phyloP scores from a whole-genome alignment of 2,888 invertebrate species.

The Epinotia nisella region DNA sequence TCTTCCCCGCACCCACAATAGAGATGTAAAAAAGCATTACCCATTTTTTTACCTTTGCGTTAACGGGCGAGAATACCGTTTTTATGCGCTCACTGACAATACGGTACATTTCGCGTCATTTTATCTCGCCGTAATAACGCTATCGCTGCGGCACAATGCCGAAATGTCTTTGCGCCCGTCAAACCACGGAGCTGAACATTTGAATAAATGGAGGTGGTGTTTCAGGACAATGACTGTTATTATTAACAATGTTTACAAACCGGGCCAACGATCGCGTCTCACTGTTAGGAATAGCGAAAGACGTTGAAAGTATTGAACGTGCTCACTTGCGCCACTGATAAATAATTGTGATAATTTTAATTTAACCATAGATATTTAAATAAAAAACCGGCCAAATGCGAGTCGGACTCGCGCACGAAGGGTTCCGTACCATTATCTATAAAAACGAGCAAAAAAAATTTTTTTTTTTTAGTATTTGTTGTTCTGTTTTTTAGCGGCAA shows the following conservation, averaged over 20 bases:
- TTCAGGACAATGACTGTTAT: background rate
- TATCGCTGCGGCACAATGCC: constrained; percentile 78
- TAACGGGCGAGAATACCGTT: constrained; percentile 4
- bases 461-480: no score
- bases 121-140: constrained; percentile 70
- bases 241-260: background rate
- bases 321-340: no score
- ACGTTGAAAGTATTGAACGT: no score
- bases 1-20: background rate
- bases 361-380: no score
- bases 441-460: no score
- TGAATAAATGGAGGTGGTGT: constrained; percentile 37
- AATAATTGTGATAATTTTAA: no score
- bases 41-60: constrained; percentile 5
- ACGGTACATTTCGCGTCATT: constrained; percentile 32
- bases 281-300: no score
- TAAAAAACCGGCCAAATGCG: no score
- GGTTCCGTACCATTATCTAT: no score
- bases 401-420: no score
- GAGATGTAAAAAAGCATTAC: constrained; percentile 20
- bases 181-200: constrained; percentile 60
- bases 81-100: constrained; percentile 20
- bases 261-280: no score
- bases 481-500: no score
- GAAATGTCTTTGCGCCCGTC: constrained; percentile 76